These are phyloP conservation scores for Tarsius wallacei DNA, from an alignment of 2,797 vertebrate genomes.

Conservation along the genomic window DNA sequence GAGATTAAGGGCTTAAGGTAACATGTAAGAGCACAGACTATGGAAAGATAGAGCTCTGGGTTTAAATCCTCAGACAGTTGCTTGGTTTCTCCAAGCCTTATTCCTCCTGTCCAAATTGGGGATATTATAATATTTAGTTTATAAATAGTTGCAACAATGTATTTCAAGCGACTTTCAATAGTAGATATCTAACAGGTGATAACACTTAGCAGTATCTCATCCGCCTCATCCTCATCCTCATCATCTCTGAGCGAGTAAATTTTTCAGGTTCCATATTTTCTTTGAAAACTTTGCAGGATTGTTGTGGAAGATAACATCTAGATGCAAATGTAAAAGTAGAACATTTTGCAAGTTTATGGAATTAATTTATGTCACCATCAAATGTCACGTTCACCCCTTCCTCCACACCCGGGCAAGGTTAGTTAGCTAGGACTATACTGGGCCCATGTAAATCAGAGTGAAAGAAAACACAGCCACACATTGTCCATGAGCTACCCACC, in stretches of 20 bases:
- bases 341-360: neutral
- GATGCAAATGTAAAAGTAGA: neutral
- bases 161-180: neutral
- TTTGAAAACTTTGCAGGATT: neutral
- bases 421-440: neutral
- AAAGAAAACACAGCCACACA: accelerated
- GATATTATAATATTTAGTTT: neutral
- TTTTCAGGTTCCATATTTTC: neutral
- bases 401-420: neutral
- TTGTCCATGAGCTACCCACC: accelerated
- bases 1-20: neutral
- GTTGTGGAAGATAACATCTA: neutral
- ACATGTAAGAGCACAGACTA: neutral
- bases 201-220: neutral
- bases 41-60: neutral
- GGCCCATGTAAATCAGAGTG: accelerated
- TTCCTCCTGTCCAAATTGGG: neutral
- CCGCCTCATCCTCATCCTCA: neutral
- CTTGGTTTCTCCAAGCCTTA: neutral
- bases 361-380: neutral
- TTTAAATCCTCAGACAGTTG: neutral
- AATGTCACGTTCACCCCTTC: accelerated
- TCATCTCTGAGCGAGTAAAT: neutral
- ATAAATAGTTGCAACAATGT: neutral
- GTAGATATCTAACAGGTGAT: neutral